Conservation (phyloP, 2,888 invertebrate genomes). For the Maniola hyperantus region DNA sequence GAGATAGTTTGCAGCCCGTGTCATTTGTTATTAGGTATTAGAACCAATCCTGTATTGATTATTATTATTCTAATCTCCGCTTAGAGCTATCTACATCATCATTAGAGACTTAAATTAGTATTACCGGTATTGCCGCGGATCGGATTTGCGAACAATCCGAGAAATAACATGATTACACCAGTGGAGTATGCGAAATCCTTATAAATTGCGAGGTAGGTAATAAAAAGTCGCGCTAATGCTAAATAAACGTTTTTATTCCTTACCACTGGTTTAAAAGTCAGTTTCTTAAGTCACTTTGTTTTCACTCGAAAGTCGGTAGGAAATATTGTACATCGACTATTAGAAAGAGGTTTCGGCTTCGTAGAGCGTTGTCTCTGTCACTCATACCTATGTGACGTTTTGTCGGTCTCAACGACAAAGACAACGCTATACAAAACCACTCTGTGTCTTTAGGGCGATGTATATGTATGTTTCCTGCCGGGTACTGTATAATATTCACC, state of each 20-base stretch:
- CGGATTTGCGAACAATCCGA: conserved; percentile 35
- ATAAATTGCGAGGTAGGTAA: conserved; percentile 46
- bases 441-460: too few relatives aligned
- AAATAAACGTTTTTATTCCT: conserved; percentile 20
- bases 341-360: too few relatives aligned
- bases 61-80: conserved; percentile 1
- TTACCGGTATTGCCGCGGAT: conserved; percentile 33
- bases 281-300: neutral
- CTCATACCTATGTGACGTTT: too few relatives aligned
- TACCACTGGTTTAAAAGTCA: conserved; percentile 22
- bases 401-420: too few relatives aligned
- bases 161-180: conserved; percentile 44
- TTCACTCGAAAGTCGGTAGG: conserved; percentile 19
- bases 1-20: too few relatives aligned
- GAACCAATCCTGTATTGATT: neutral
- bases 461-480: too few relatives aligned
- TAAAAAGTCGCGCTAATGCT: conserved; percentile 39
- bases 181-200: conserved; percentile 48
- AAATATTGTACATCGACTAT: too few relatives aligned
- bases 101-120: conserved; percentile 16
- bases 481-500: too few relatives aligned
- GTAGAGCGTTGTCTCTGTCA: too few relatives aligned
- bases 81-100: neutral
- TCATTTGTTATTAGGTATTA: too few relatives aligned
- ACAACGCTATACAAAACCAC: too few relatives aligned